Percentiles rank a stretch among this genome's conserved stretches.
Evolutionary conservation across 2,113 vertebrate species (phyloP).

Genomic region (Ia io): DNA sequence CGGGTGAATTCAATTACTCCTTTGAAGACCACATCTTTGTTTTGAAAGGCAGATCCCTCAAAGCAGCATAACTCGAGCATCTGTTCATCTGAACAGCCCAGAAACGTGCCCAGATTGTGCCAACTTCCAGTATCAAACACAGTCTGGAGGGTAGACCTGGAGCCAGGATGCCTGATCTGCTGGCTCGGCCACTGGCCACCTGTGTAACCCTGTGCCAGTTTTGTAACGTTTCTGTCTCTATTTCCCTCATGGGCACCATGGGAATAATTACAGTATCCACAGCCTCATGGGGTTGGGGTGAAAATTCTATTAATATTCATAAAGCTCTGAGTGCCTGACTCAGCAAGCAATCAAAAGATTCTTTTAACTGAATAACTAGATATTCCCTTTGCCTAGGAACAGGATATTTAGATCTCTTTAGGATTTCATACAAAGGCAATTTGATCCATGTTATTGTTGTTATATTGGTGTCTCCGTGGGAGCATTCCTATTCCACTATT

Average conservation of each 20-base stretch:
- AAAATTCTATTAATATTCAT: constrained; percentile 38
- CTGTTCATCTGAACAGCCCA: constrained; percentile 51
- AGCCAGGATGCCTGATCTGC: neutral
- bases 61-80: constrained; percentile 36
- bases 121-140: constrained; percentile 27
- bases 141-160: neutral
- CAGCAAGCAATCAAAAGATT: neutral
- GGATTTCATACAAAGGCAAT: neutral
- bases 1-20: constrained; percentile 56
- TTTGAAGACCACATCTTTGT: constrained; percentile 56
- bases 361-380: neutral
- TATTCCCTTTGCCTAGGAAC: neutral
- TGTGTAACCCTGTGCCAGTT: neutral
- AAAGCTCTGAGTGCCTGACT: neutral
- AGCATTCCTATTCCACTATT: neutral
- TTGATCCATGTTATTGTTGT: neutral
- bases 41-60: constrained; percentile 56
- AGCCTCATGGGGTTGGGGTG: neutral
- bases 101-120: constrained; percentile 32
- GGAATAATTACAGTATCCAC: neutral
- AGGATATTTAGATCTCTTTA: neutral
- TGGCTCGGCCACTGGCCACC: neutral
- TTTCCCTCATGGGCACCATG: neutral
- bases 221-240: neutral
- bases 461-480: neutral